Conservation (phyloP, 1,140 invertebrate species). For the Eumeta japonica region DNA sequence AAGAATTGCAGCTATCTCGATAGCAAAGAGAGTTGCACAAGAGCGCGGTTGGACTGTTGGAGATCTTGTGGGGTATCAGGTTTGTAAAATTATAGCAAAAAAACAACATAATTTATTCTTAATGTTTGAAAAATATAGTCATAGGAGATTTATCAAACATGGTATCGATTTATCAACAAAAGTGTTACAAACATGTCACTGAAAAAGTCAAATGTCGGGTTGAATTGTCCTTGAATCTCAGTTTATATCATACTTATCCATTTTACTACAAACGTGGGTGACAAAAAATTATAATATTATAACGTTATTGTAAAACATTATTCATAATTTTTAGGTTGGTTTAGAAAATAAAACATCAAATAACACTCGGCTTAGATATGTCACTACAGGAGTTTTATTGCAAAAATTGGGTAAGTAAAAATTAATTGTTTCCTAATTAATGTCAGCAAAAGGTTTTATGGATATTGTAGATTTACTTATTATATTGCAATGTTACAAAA, state of each 20-base stretch:
- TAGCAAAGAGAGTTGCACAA: conserved; percentile 74
- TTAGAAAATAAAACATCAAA: conserved; percentile 56
- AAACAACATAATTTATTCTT: neutral
- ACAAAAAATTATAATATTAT: too few relatives aligned
- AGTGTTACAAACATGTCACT: too few relatives aligned
- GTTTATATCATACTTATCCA: too few relatives aligned
- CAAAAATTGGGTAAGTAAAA: conserved; percentile 68
- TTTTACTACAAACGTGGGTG: too few relatives aligned
- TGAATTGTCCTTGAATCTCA: too few relatives aligned
- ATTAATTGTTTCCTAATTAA: conserved; percentile 1
- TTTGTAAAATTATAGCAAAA: conserved; percentile 23
- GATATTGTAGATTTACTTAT: too few relatives aligned
- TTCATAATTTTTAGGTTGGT: conserved; percentile 54
- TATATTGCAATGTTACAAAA: neutral
- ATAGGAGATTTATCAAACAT: too few relatives aligned
- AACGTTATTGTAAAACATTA: too few relatives aligned
- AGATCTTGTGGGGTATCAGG: conserved; percentile 80
- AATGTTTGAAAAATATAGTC: too few relatives aligned
- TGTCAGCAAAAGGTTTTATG: neutral
- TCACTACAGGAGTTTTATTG: conserved; percentile 79
- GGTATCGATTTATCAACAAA: too few relatives aligned
- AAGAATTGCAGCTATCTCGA: conserved; percentile 79
- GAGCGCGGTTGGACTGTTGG: conserved; percentile 78
- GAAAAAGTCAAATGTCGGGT: too few relatives aligned
- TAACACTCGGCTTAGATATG: conserved; percentile 83